These are phyloP conservation scores for Gavia stellata DNA, from an alignment of 2,113 vertebrate genomes.

Conservation along the genomic window DNA sequence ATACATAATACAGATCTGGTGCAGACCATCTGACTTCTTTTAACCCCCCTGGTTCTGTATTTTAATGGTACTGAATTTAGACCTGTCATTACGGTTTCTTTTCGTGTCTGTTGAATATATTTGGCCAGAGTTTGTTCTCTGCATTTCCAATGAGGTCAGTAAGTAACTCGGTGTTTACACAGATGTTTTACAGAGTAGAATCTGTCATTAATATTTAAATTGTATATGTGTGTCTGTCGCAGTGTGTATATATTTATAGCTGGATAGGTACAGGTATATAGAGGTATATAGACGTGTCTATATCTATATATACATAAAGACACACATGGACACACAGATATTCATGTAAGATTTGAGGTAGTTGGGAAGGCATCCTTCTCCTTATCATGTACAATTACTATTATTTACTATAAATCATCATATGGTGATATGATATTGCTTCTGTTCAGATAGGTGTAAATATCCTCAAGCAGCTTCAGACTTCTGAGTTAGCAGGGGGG, in stretches of 20 bases:
- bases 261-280: not conserved
- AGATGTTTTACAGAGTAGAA: conserved; percentile 14
- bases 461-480: not conserved
- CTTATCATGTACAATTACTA: not conserved
- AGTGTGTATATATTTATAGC: not conserved
- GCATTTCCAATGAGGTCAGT: conserved; percentile 37
- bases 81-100: not conserved
- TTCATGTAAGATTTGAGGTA: not conserved
- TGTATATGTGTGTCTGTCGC: not conserved
- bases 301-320: not conserved
- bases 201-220: not conserved
- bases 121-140: conserved; percentile 5
- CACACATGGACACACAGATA: not conserved
- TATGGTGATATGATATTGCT: not conserved
- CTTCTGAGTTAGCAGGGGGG: not conserved
- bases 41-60: conserved; percentile 22
- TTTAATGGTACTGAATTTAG: conserved; percentile 19
- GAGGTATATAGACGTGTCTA: not conserved
- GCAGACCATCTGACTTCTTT: conserved; percentile 45
- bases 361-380: not conserved
- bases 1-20: conserved; percentile 8
- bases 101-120: not conserved
- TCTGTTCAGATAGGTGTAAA: not conserved
- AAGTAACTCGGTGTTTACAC: conserved; percentile 36
- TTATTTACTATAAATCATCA: not conserved